Evolutionary conservation across 2,888 invertebrate species (phyloP), one percentile per base, ranked within the genome.

Genomic region (Scotopteryx bipunctaria): DNA sequence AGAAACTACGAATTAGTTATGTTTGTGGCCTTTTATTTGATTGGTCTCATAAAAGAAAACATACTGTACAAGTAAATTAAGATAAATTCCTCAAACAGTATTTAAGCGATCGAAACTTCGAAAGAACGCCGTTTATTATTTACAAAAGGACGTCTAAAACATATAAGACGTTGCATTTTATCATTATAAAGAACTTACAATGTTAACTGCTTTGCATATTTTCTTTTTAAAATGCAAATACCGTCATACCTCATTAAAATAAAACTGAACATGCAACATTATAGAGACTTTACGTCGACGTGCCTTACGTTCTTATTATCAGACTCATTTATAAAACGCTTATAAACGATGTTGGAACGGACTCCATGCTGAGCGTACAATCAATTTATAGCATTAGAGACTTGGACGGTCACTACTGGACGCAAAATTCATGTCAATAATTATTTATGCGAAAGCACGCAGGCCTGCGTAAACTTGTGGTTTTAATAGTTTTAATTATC

Each of bases 321-420:
- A 63, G 63, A 67, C 59, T 64, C 74, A 73, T 79, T 76, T 76
- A 78, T 83, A 79, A 82, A 77, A 68, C 74, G 76, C 78, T 78
- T 78, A 79, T 84, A 79, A 81, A 76, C 69, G 67, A 73, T 76
- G 71, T 63, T 67, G 73, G 76, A 73, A 71, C 76, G 78, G 83
- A 70, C 78, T 50, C 63, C 86, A 79, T 67, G 83, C 83, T 78
- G 86, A 19, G 85, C 65, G 60, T 70, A 79, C 84, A 83, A 86
- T 86, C 85, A 86, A 86, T 87, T 87, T 83, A 84, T 84, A 69
- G 76, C 71, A 67, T 70, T 73, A 58, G 67, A 73, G 57, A 48
- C 59, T 43, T 36, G 43, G 38, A 44, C 17, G 35, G 5, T 23
- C 43, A 54, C 40, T 41, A 33, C 54, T 48, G 54, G 54, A 54